Conservation (phyloP, 2,113 vertebrate species). For the Hassar affinis region DNA sequence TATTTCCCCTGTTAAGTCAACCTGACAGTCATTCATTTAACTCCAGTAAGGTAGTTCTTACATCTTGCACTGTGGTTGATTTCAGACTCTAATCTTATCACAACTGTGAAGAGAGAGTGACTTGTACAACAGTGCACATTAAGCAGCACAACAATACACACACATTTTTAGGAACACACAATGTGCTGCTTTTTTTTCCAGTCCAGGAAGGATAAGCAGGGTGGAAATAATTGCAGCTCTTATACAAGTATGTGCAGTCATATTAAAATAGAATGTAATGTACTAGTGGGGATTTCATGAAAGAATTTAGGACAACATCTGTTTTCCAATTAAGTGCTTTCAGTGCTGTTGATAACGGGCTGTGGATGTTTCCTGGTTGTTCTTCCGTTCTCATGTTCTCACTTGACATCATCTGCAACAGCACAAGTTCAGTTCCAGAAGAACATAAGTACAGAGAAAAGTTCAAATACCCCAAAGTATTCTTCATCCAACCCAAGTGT, state of each 20-base stretch:
- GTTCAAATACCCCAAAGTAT: background rate
- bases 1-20: background rate
- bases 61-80: slow-evolving; percentile 9
- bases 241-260: slow-evolving; percentile 39
- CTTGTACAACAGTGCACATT: background rate
- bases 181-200: background rate
- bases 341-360: slow-evolving; percentile 8
- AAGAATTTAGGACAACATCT: slow-evolving; percentile 59
- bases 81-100: slow-evolving; percentile 20
- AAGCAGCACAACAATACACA: background rate
- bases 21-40: slow-evolving; percentile 7
- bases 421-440: background rate
- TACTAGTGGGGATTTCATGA: slow-evolving; percentile 37
- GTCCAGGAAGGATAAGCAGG: slow-evolving; percentile 32
- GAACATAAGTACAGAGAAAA: background rate
- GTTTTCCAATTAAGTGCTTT: slow-evolving; percentile 56
- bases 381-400: background rate
- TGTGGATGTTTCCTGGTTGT: background rate
- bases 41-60: background rate
- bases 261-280: background rate
- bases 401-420: background rate
- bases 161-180: slow-evolving; percentile 12
- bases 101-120: slow-evolving; percentile 8
- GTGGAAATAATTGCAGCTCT: slow-evolving; percentile 51
- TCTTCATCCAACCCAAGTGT: background rate